phyloP scores from a whole-genome alignment of 2,113 vertebrate species.

The Meriones unguiculatus region DNA sequence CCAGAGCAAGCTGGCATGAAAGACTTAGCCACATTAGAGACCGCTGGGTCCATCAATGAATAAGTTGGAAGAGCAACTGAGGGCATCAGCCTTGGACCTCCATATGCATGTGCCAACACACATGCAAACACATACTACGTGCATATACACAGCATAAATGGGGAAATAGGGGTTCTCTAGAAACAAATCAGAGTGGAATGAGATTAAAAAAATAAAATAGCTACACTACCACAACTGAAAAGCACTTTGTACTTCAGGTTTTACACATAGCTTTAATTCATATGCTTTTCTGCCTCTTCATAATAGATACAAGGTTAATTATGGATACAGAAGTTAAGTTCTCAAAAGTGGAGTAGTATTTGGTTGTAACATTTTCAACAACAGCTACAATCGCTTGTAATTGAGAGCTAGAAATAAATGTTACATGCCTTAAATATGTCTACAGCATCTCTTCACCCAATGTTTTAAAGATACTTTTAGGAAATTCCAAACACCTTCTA shows the following conservation, averaged over 20 bases:
- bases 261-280: constrained; percentile 14
- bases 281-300: constrained; percentile 12
- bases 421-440: constrained; percentile 32
- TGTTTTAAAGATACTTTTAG: constrained; percentile 48
- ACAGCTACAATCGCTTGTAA: constrained; percentile 29
- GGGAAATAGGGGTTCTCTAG: neutral
- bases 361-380: constrained; percentile 31
- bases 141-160: neutral
- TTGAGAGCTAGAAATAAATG: constrained; percentile 29
- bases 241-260: constrained; percentile 1
- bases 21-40: neutral
- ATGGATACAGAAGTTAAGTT: neutral
- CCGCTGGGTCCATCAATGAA: neutral
- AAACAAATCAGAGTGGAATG: constrained; percentile 33
- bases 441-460: neutral
- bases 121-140: neutral
- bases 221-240: neutral
- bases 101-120: neutral
- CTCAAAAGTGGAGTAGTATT: neutral
- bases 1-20: neutral
- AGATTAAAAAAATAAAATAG: neutral
- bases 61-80: neutral
- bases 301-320: constrained; percentile 19
- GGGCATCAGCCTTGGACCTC: neutral
- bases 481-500: constrained; percentile 46